phyloP scores from a whole-genome alignment of 2,113 vertebrate genomes.

The Hystrix cristata region DNA sequence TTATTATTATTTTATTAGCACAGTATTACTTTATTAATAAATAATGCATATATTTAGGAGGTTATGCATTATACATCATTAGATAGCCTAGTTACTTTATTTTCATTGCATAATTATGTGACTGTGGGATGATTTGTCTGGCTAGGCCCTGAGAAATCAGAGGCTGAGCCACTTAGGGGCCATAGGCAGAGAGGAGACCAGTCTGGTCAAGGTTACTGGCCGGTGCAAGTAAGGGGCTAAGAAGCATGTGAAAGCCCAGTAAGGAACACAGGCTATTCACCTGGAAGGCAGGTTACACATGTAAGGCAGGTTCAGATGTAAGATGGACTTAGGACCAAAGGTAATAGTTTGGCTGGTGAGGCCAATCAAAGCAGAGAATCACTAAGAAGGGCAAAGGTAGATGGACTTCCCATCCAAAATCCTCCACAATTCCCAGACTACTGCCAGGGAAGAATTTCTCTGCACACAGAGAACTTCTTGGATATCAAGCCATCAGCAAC shows the following conservation, averaged over 20 bases:
- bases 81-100: neutral
- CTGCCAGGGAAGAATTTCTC: neutral
- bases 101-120: neutral
- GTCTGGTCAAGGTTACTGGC: neutral
- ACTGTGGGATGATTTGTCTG: neutral
- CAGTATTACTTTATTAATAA: conserved; percentile 57
- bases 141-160: neutral
- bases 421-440: neutral
- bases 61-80: conserved; percentile 18
- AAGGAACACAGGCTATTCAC: neutral
- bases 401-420: neutral
- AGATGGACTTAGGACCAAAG: neutral
- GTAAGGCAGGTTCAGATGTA: neutral
- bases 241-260: neutral
- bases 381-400: neutral
- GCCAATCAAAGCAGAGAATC: neutral
- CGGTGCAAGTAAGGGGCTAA: neutral
- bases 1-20: conserved; percentile 47
- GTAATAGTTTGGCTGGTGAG: neutral
- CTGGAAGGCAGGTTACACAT: neutral
- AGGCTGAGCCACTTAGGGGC: neutral
- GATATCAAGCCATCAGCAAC: neutral
- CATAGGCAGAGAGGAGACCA: neutral
- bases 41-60: neutral
- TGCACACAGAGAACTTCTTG: neutral